Base-by-base conservation (phyloP, 2,888 invertebrate genomes). In the Drosophila neoperkinsi region DNA sequence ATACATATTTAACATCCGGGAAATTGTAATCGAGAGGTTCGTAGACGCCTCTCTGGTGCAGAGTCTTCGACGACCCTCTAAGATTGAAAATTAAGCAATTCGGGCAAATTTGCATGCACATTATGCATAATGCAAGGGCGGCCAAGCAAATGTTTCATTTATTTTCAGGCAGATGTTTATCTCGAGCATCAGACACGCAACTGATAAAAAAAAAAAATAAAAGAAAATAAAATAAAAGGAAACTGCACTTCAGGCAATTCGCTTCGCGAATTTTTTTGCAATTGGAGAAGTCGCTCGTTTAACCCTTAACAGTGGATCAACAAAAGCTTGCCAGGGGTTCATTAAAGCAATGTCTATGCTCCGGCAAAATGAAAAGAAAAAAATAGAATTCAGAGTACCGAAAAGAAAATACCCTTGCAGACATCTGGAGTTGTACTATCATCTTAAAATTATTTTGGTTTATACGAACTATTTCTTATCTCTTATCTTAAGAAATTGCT, bases 1-100 rank as follows among this genome's bases (percentile, higher is more conserved):
- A 79, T 71, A 73, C 82, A 79, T 70, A 73, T 86, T 80, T 77
- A 85, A 91, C 91, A 91, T 90, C 86, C 90, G 83, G 90, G 85
- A 90, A 90, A 89, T 90, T 82, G 85, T 80, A 87, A 86, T 82
- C 75, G 69, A 82, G 90, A 81, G 67, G 66, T 30, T 60, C 57
- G 52, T 1, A 21, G 41, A 60, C 55, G 63, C 57, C 50, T 53
- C 43, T 21, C 21, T 21, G 13, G 6, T 21, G 33, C 13, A 25
- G 4, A 18, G 38, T 59, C 28, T 21, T 31, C 30, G 21, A 34
- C 55, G 52, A 72, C 59, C 67, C 66, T 76, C 55, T 51, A 30
- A 49, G 38, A 33, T 56, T 36, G 11, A 68, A 82, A 84, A 85
- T 84, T 82, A 82, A 87, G 88, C 76, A 90, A 88, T 90, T 90